Base-by-base conservation (phyloP, 2,888 invertebrate genomes). In the Chaitophorus viminalis region DNA sequence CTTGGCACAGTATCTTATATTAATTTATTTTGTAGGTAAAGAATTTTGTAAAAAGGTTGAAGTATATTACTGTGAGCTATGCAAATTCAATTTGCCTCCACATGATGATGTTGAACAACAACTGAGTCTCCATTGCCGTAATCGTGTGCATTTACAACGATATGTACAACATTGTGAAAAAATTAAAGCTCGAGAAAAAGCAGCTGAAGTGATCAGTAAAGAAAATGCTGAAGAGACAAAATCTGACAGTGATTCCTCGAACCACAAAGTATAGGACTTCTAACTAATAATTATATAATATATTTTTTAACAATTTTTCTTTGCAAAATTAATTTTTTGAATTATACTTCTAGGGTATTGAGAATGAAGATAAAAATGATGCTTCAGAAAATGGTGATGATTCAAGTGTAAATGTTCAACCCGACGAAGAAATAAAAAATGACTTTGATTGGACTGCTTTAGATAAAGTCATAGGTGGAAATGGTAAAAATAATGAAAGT, bases 1-100 rank as follows among this genome's bases (percentile, higher is more conserved):
- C 2, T 33, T n/a, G n/a, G n/a, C n/a, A n/a, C 1, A 33, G 3
- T 74, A 74, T 31, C 36, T 79, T 60, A 54, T 39, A 14, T 46
- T 8, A 39, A 68, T 70, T 78, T 25, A 74, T 81, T 9, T 29
- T 79, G 14, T 21, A 91, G 91, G 96, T 21, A 93, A 94, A 84
- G 96, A 96, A 90, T 95, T 94, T 90, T 94, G 96, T 78, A 95
- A 95, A 90, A 94, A 95, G 90, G 93, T 96, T 84, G 95, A 96
- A 91, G 95, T 95, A 21, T 94, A 94, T 92, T 96, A 94, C 91
- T 96, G 96, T 91, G 96, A 95, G 90, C 91, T 96, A 89, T 96
- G 96, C 92, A 94, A 94, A 90, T 93, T 94, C 91, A 96, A 95
- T 91, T 92, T 96, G 90, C 94, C 95, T 75, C 93, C 94, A 65